These are phyloP conservation scores for Cheirogaleus medius DNA, from an alignment of 2,113 vertebrate genomes.

Conservation along the genomic window DNA sequence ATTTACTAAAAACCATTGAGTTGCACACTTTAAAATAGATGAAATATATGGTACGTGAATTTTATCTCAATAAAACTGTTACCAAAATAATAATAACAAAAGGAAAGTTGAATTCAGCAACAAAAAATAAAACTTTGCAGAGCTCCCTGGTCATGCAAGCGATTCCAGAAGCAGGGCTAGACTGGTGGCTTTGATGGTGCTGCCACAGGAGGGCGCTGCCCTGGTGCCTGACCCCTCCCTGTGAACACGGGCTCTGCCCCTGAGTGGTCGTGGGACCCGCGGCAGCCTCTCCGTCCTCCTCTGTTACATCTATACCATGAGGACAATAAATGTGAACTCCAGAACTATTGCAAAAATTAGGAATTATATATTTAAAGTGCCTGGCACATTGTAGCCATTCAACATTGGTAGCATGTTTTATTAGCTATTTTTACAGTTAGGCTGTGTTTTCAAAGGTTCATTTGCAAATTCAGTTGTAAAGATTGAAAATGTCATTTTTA, in stretches of 20 bases:
- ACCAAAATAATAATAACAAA: neutral
- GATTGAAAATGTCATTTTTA: neutral
- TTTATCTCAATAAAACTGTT: neutral
- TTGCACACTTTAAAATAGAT: neutral
- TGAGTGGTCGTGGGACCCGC: accelerated
- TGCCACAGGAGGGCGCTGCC: too few relatives aligned
- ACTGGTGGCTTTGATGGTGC: neutral
- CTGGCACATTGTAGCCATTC: neutral
- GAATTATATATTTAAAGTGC: neutral
- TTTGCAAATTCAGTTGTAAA: neutral
- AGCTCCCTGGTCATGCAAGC: neutral
- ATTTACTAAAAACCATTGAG: neutral
- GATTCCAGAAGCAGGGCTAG: neutral
- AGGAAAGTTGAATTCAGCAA: neutral
- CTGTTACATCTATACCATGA: neutral
- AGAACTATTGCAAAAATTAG: neutral
- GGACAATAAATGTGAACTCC: neutral
- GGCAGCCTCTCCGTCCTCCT: neutral
- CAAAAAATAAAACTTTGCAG: neutral
- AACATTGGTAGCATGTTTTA: neutral
- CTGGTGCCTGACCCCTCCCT: accelerated
- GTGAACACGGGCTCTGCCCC: neutral
- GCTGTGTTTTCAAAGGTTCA: neutral
- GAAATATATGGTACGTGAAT: neutral
- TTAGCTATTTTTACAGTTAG: neutral